Percentiles rank a stretch among this genome's conserved stretches.
Evolutionary conservation across 37 sponge, comb jelly and placozoan species (phyloP).

Genomic region (Tethya wilhelma): DNA sequence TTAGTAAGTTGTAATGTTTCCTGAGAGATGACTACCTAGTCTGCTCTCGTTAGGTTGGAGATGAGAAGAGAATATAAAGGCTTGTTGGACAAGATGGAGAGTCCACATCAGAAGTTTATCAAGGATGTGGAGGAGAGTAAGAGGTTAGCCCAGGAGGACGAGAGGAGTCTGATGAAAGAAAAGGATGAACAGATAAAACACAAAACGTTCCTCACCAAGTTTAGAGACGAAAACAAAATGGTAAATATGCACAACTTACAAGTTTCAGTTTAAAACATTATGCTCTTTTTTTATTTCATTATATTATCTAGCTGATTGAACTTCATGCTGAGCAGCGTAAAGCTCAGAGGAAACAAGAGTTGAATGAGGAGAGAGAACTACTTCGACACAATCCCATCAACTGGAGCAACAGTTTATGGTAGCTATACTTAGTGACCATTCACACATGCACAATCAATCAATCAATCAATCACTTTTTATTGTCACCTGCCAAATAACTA

Average conservation of each 20-base stretch:
- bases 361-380: conserved; percentile 28
- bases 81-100: conserved; percentile 38
- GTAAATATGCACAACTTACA: conserved; percentile 26
- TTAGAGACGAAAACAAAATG: conserved; percentile 60
- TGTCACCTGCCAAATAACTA: too few species aligned
- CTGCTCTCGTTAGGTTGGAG: conserved; percentile 10
- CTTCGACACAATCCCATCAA: conserved; percentile 66
- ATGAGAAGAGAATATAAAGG: conserved; percentile 30
- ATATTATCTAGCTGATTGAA: conserved; percentile 62
- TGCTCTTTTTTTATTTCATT: background rate
- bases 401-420: conserved; percentile 69
- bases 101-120: conserved; percentile 4
- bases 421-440: background rate
- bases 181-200: conserved; percentile 12
- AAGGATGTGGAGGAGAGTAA: conserved; percentile 29
- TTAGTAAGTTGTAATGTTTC: background rate
- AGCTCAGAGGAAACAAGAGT: conserved; percentile 6
- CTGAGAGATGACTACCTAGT: background rate
- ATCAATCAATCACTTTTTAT: too few species aligned
- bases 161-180: background rate
- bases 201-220: conserved; percentile 5
- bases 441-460: conserved; percentile 2
- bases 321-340: conserved; percentile 41
- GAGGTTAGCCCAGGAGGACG: conserved; percentile 11
- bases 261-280: background rate